Evolutionary conservation across 2,888 invertebrate genomes (phyloP), one percentile per base, ranked within the genome.

Genomic region (Conchocele bisecta): DNA sequence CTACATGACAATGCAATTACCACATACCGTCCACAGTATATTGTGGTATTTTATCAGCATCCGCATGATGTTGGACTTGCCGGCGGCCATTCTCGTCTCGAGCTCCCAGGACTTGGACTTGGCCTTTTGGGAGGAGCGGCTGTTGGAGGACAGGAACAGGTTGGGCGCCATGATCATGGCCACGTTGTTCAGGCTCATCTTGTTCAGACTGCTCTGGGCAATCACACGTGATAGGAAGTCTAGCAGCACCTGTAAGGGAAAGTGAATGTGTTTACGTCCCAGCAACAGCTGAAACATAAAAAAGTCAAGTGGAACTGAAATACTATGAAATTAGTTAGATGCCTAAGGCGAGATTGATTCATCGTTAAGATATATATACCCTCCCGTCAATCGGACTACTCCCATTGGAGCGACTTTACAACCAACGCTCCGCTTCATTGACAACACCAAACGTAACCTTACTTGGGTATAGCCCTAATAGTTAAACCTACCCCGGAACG

Each of bases 101-200:
- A 82, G 6, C 35, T 85, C 86, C 48, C 76, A 67, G 11, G 74
- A 65, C 54, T 81, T 79, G 33, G 68, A 63, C 60, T 85, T 85
- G 53, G 33, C 50, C n/a, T 56, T 28, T 35, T 51, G 29, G 20
- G 33, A 48, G 24, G 66, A 58, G 22, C 73, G 66, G 13, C 75
- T 73, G 17, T 84, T 68, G 4, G 84, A 83, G 4, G 84, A 77
- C 54, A 91, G 84, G 81, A 92, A 92, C 82, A 98, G 94, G 61
- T 98, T 96, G n/a, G 98, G 98, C 17, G 97, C 97, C 81, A 97
- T 96, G 83, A 98, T 97, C 94, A 97, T 97, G 33, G 97, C 95
- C 39, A 98, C 96, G 90, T 97, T 98, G 90, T 96, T 96, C 73
- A 95, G 93, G 83, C 94, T 95, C 98, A 98, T 98, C 92, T 96